These are phyloP conservation scores for Sussaba pulchella DNA, from an alignment of 2,888 invertebrate species.

Conservation along the genomic window DNA sequence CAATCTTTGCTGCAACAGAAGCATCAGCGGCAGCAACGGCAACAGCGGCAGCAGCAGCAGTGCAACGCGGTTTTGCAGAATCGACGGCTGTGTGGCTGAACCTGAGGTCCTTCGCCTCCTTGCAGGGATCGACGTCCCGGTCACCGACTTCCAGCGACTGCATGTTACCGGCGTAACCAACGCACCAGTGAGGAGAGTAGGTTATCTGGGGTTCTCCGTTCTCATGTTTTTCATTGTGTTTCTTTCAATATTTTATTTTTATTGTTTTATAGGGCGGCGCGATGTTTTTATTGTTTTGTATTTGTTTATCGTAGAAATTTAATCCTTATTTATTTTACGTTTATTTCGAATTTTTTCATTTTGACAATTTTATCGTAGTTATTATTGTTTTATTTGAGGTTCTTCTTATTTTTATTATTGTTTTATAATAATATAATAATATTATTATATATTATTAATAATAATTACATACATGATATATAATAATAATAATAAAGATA, in stretches of 20 bases:
- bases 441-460: neutral
- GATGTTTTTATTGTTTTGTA: too few species aligned
- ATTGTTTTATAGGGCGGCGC: too few species aligned
- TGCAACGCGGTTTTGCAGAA: conserved; percentile 52
- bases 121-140: conserved; percentile 69
- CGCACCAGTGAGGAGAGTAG: conserved; percentile 74
- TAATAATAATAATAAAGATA: too few species aligned
- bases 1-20: conserved; percentile 30
- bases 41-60: conserved; percentile 30
- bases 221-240: too few species aligned
- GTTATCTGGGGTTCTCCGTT: conserved; percentile 79
- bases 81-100: conserved; percentile 22
- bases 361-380: neutral
- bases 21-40: too few species aligned
- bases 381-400: too few species aligned
- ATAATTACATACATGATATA: neutral
- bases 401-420: too few species aligned
- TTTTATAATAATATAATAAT: neutral
- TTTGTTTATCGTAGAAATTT: too few species aligned
- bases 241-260: too few species aligned
- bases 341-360: too few species aligned
- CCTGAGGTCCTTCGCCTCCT: conserved; percentile 46
- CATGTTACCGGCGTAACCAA: conserved; percentile 27
- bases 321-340: too few species aligned
- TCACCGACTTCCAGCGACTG: conserved; percentile 74